Evolutionary conservation across 2,797 vertebrate species (phyloP).

Genomic region (Synanceia verrucosa): DNA sequence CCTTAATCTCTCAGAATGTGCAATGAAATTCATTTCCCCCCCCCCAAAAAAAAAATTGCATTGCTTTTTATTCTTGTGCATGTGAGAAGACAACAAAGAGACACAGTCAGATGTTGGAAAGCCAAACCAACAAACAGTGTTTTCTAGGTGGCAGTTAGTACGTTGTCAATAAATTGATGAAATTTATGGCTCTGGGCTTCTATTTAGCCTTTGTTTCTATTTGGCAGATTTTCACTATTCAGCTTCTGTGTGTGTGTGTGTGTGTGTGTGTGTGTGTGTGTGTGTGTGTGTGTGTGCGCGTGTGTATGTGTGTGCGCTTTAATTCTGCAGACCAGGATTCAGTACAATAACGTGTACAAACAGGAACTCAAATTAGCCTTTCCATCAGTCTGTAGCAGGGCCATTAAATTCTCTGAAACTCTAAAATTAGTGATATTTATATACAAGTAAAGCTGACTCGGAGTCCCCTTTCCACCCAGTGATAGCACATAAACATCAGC

Average conservation of each 20-base stretch:
- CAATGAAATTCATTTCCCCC: conserved; percentile 8
- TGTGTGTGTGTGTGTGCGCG: conserved; percentile 22
- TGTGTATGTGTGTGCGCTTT: too few relatives aligned
- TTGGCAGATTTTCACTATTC: conserved; percentile 1
- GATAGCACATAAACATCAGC: conserved; percentile 8
- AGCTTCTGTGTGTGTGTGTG: conserved; percentile 19
- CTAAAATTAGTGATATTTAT: neutral
- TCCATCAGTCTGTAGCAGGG: neutral
- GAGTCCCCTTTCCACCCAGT: neutral
- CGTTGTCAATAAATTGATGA: conserved; percentile 17
- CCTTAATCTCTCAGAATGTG: conserved; percentile 24
- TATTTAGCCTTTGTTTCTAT: conserved; percentile 30
- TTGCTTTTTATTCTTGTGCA: neutral
- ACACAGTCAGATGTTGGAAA: conserved; percentile 10
- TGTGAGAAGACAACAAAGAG: neutral
- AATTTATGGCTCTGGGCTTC: conserved; percentile 23
- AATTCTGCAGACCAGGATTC: conserved; percentile 20
- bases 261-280: conserved; percentile 23
- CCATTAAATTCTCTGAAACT: neutral
- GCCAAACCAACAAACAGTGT: conserved; percentile 16
- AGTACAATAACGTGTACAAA: neutral
- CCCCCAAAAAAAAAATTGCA: neutral
- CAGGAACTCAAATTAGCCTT: neutral
- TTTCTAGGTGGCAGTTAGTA: conserved; percentile 24
- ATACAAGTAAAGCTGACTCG: neutral